These are phyloP conservation scores for Hipparchia semele DNA, from an alignment of 2,888 invertebrate genomes.

Conservation along the genomic window DNA sequence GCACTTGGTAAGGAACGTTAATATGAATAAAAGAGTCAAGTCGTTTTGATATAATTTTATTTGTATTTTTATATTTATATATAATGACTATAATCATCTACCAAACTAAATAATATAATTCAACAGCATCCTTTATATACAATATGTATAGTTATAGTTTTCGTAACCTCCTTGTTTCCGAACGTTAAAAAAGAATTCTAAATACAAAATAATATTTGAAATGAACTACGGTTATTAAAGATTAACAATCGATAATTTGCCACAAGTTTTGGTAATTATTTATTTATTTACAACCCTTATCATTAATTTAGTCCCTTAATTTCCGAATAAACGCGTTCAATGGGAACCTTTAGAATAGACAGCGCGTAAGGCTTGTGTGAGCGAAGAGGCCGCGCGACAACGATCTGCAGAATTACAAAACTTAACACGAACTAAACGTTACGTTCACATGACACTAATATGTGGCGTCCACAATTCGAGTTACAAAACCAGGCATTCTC, in stretches of 20 bases:
- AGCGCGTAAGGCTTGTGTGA: background rate
- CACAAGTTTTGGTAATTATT: slow-evolving; percentile 74
- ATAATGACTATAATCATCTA: slow-evolving; percentile 82
- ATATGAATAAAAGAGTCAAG: slow-evolving; percentile 29
- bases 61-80: slow-evolving; percentile 74
- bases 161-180: slow-evolving; percentile 56
- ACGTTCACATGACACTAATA: background rate
- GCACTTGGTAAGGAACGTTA: too few relatives aligned
- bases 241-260: slow-evolving; percentile 80
- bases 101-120: slow-evolving; percentile 82
- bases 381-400: slow-evolving; percentile 41
- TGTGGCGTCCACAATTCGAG: too few relatives aligned
- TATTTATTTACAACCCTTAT: slow-evolving; percentile 76
- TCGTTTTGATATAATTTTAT: slow-evolving; percentile 80
- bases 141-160: slow-evolving; percentile 75
- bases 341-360: slow-evolving; percentile 28
- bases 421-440: slow-evolving; percentile 53
- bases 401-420: slow-evolving; percentile 69
- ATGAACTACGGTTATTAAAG: slow-evolving; percentile 67
- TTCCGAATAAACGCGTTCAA: slow-evolving; percentile 63
- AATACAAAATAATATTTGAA: slow-evolving; percentile 70
- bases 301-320: slow-evolving; percentile 81
- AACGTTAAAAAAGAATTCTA: slow-evolving; percentile 64
- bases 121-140: slow-evolving; percentile 82
- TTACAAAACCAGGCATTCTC: too few relatives aligned